Conservation (phyloP, 2,888 invertebrate species). For the Parnassius smintheus region DNA sequence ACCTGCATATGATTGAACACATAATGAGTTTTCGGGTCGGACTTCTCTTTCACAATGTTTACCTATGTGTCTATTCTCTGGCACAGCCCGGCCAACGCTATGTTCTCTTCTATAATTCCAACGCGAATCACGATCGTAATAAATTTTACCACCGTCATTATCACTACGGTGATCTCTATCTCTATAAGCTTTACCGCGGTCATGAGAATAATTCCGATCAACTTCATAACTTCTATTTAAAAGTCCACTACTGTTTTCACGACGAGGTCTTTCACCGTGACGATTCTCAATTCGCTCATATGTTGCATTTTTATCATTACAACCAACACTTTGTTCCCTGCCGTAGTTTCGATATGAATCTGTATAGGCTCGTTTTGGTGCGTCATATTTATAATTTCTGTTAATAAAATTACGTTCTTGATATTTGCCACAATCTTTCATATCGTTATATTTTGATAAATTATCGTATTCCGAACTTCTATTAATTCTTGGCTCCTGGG, state of each 20-base stretch:
- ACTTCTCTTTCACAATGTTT: constrained; percentile 25
- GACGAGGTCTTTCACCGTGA: constrained; percentile 38
- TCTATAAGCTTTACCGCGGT: constrained; percentile 29
- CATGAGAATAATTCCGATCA: constrained; percentile 35
- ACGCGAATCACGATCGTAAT: constrained; percentile 35
- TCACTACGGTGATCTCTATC: constrained; percentile 33
- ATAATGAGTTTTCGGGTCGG: constrained; percentile 40
- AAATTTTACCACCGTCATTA: constrained; percentile 34
- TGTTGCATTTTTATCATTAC: constrained; percentile 41
- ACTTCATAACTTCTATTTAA: constrained; percentile 36
- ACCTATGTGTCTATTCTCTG: constrained; percentile 30
- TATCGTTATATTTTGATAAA: constrained; percentile 38
- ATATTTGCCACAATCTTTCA: constrained; percentile 45
- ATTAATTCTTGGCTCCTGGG: constrained; percentile 57
- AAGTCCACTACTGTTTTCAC: constrained; percentile 38
- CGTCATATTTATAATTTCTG: constrained; percentile 35
- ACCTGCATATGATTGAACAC: constrained; percentile 48
- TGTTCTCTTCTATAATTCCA: constrained; percentile 42
- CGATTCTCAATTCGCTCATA: constrained; percentile 39
- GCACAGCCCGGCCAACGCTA: constrained; percentile 40
- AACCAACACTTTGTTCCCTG: constrained; percentile 43
- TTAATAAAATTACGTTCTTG: constrained; percentile 41
- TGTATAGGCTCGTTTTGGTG: constrained; percentile 36
- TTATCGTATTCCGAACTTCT: constrained; percentile 52
- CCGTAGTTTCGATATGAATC: constrained; percentile 40